A percentile compares a stretch with the other conserved stretches of the same genome.
These are phyloP conservation scores for Nemoura dubitans DNA, from an alignment of 2,888 invertebrate genomes.

Conservation along the genomic window DNA sequence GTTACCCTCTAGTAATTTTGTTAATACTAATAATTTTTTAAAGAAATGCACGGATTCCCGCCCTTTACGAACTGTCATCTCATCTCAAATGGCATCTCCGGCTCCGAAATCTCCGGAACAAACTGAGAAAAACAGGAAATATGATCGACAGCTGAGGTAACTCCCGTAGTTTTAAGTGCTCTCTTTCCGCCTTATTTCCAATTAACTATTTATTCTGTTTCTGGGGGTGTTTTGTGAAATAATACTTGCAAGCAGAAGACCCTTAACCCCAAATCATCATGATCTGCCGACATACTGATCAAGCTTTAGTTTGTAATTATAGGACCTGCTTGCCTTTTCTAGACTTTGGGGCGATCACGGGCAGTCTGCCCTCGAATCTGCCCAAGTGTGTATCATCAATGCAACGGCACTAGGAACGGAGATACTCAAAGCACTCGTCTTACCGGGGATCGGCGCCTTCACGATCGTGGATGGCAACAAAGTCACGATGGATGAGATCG, in stretches of 20 bases:
- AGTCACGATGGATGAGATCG: slow-evolving; percentile 90
- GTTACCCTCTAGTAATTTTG: no score
- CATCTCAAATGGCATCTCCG: slow-evolving; percentile 68
- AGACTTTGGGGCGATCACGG: slow-evolving; percentile 99
- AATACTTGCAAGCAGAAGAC: no score
- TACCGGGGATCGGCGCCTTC: slow-evolving; percentile 92
- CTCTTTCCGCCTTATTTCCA: not conserved
- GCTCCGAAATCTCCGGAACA: slow-evolving; percentile 78
- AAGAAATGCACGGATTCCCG: not conserved
- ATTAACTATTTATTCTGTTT: not conserved
- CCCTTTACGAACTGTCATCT: not conserved
- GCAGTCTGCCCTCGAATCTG: slow-evolving; percentile 85
- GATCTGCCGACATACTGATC: not conserved
- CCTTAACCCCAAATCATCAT: not conserved
- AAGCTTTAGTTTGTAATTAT: not conserved
- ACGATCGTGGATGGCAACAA: slow-evolving; percentile 92
- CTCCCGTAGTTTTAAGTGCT: slow-evolving; percentile 26
- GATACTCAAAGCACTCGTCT: slow-evolving; percentile 90
- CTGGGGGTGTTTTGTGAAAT: not conserved
- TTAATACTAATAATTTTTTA: no score
- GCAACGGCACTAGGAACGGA: slow-evolving; percentile 95
- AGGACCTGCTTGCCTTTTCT: not conserved
- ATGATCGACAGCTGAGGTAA: slow-evolving; percentile 80
- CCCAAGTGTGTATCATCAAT: slow-evolving; percentile 92
- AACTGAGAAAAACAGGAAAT: slow-evolving; percentile 79